Base-by-base conservation (phyloP, 2,797 vertebrate genomes). In the Molothrus aeneus region DNA sequence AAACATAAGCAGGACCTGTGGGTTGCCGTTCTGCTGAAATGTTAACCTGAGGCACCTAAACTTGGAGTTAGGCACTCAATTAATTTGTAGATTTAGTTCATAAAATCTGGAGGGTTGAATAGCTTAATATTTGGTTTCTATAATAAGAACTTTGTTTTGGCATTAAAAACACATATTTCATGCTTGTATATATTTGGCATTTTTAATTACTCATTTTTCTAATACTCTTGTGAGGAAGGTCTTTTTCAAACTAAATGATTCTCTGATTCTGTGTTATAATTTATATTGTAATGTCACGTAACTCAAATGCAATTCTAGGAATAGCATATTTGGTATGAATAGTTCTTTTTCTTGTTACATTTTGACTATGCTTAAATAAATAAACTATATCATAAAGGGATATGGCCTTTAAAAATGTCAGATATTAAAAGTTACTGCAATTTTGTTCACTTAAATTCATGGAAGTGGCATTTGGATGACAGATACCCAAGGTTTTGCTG, bases 401-500 rank as follows among this genome's bases (percentile, higher is more conserved):
- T 10, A 66, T 1, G 17, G 77, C 32, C 68, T 91, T 88, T 90
- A 81, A 93, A 94, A 95, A 84, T 65, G 64, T 92, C 89, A 91
- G 54, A 65, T 93, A 36, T 72, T 5, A 2, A 63, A 94, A 94
- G 34, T 94, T 90, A 86, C 51, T 88, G 80, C 78, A 90, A 64
- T 93, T 93, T 79, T 84, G 48, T 85, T 84, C 63, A 54, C 70
- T 91, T 91, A 92, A 90, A 90, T 56, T 88, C 66, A 47, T 92
- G 82, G 43, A 86, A 94, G 36, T 86, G 89, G 82, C 93, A 92
- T 93, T 94, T 10, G 13, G 63, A 92, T 93, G 92, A 96, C 94
- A 93, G 91, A 86, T 88, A 80, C 71, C 38, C 92, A 96, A 96
- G 95, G 94, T 94, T 92, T 96, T 94, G 43, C 77, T 95, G 96